A percentile compares a stretch with the other conserved stretches of the same genome.
phyloP scores from a whole-genome alignment of 2,797 vertebrate species.

The Dendrocincla tyrannina region DNA sequence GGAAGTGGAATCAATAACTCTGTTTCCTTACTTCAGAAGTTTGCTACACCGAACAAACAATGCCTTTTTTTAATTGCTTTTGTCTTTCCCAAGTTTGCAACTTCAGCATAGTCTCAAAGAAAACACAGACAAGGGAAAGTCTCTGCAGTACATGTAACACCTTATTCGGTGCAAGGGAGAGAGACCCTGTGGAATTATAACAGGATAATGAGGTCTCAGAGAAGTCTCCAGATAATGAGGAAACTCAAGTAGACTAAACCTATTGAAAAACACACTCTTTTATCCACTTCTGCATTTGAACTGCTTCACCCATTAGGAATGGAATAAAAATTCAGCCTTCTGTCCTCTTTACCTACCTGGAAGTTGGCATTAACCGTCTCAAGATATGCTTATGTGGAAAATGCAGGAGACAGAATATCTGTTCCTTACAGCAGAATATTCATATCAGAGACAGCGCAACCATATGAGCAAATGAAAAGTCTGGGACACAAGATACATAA shows the following conservation, averaged over 20 bases:
- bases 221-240: not conserved
- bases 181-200: not conserved
- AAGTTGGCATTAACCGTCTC: not conserved
- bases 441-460: not conserved
- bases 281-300: not conserved
- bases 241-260: not conserved
- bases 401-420: not conserved
- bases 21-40: not conserved
- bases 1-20: not conserved
- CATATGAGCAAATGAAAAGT: not conserved
- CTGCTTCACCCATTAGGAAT: not conserved
- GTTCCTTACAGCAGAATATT: not conserved
- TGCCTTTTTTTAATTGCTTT: not conserved
- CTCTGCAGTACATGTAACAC: not conserved
- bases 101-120: not conserved
- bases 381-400: not conserved
- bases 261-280: not conserved
- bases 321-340: not conserved
- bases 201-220: not conserved
- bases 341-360: not conserved
- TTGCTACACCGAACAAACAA: not conserved
- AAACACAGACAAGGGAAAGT: not conserved
- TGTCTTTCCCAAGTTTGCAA: not conserved
- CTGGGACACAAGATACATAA: not conserved
- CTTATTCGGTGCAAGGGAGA: not conserved